These are phyloP conservation scores for Harpalus rubripes DNA, from an alignment of 2,888 invertebrate species.

Conservation along the genomic window DNA sequence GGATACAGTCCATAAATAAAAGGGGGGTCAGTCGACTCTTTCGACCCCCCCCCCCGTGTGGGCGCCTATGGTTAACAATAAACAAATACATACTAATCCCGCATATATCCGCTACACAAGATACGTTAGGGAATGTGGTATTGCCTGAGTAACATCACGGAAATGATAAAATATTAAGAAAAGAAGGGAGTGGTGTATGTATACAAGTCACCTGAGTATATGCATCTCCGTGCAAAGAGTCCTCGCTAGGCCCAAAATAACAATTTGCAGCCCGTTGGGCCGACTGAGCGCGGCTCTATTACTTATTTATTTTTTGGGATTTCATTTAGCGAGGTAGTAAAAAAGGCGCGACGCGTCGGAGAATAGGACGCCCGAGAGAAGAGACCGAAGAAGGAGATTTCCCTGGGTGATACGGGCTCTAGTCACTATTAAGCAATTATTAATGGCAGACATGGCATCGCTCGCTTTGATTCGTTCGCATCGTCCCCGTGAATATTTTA, in stretches of 20 bases:
- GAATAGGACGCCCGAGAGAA: slow-evolving; percentile 68
- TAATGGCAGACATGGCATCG: slow-evolving; percentile 63
- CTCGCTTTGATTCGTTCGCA: slow-evolving; percentile 53
- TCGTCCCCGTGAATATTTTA: slow-evolving; percentile 19
- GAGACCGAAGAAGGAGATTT: slow-evolving; percentile 65
- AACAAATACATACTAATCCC: too few relatives aligned
- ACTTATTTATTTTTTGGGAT: slow-evolving; percentile 68
- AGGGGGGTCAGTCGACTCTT: too few relatives aligned
- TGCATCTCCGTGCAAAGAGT: slow-evolving; percentile 17
- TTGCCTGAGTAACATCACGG: background rate
- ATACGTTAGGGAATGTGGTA: background rate
- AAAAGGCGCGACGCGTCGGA: slow-evolving; percentile 64
- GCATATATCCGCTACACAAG: background rate
- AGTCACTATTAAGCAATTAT: slow-evolving; percentile 68
- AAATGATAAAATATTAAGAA: slow-evolving; percentile 18
- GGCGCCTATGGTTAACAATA: too few relatives aligned
- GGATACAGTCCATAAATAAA: too few relatives aligned
- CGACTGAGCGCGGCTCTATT: slow-evolving; percentile 53
- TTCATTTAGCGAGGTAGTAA: slow-evolving; percentile 67
- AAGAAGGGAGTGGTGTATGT: background rate
- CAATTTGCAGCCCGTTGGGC: slow-evolving; percentile 43
- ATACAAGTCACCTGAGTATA: slow-evolving; percentile 29
- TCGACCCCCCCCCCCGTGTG: too few relatives aligned
- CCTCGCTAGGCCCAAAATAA: slow-evolving; percentile 39
- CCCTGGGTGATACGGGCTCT: slow-evolving; percentile 67